These are phyloP conservation scores for Protobothrops flavoviridis DNA, from an alignment of 2,113 vertebrate species.

Conservation along the genomic window DNA sequence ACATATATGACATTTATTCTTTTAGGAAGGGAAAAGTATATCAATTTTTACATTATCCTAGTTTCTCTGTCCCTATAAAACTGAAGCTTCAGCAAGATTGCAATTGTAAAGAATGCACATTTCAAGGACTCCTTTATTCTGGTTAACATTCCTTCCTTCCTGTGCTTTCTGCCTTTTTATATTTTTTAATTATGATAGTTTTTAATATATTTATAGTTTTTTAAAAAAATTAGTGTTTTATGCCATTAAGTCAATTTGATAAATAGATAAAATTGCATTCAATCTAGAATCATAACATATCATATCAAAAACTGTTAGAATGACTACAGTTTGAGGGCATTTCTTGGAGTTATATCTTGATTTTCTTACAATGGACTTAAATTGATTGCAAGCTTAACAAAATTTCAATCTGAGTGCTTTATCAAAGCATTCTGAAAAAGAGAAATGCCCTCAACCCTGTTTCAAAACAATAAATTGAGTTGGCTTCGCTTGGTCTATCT, in stretches of 20 bases:
- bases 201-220: neutral
- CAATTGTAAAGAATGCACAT: neutral
- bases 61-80: neutral
- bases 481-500: neutral
- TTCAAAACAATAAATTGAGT: neutral
- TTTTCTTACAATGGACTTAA: neutral
- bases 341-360: neutral
- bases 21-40: neutral
- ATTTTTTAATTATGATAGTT: neutral
- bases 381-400: neutral
- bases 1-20: neutral
- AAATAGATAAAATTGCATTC: neutral
- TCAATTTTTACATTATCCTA: neutral
- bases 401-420: neutral
- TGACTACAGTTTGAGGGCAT: neutral
- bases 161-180: neutral
- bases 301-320: neutral
- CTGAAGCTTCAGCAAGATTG: neutral
- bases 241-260: neutral
- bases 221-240: neutral
- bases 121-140: neutral
- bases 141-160: neutral
- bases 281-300: neutral
- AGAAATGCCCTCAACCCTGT: neutral
- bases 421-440: neutral